Base-by-base conservation (phyloP, 2,888 invertebrate genomes). In the Sinhomidia bicolor region DNA sequence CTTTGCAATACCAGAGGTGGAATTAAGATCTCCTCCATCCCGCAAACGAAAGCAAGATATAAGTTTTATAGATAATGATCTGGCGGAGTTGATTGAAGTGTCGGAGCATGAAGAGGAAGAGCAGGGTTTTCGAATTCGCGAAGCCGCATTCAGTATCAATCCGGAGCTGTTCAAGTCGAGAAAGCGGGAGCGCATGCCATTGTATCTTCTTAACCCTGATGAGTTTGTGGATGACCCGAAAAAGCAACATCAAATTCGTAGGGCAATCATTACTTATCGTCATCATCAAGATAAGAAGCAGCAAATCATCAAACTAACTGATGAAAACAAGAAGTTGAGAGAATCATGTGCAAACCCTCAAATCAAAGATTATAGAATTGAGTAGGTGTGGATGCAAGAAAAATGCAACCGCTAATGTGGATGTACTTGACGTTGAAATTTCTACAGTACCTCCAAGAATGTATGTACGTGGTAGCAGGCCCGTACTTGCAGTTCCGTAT, bases 251-350 rank as follows among this genome's bases (percentile, higher is more conserved):
- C 90, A 90, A 54, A 90, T 90, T 23, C 44, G 89, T 32, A 6
- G 90, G 5, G 90, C 90, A 2, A 86, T 85, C 12, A 85, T 89
- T 6, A 90, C 90, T 1, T 88, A 90, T 62, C 82, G 88, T 51
- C 90, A 90, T 65, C 90, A 89, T 74, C 83, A 86, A 51, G 81
- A 88, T 1, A 89, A 90, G 36, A 85, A 86, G 23, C 60, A 79
- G 44, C 82, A 84, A 29, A 90, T 89, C 3, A 76, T 85, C 29
- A 84, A 47, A 41, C 44, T 89, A 4, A 82, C 68, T 6, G 86
- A 86, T 9, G 90, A 90, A 57, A 90, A 89, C 54, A 44, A 62
- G 44, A 86, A 71, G 32, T 68, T 90, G 7, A 32, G 85, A 14
- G n/a, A 14, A 7, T 6, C 57, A 74, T 20, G 32, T 47, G 14